Conservation (phyloP, 92 coral and sea anemone species). For the Siderastrea siderea region DNA sequence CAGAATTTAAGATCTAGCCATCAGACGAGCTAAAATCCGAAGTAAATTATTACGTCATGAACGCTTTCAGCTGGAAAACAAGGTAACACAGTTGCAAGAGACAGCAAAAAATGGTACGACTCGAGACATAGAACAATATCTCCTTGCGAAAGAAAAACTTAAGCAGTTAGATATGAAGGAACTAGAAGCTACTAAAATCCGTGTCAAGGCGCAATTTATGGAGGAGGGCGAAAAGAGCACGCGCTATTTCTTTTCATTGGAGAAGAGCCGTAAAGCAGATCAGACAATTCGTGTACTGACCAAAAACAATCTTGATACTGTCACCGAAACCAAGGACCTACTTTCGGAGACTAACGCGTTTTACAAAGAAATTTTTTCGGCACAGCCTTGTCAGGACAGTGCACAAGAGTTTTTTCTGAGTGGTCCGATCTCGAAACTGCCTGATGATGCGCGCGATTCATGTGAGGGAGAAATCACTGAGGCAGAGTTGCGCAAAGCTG, state of each 20-base stretch:
- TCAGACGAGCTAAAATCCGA: background rate
- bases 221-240: conserved; percentile 19
- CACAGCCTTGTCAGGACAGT: background rate
- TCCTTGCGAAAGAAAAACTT: conserved; percentile 18
- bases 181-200: background rate
- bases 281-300: conserved; percentile 18
- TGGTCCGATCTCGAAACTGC: background rate
- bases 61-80: conserved; percentile 4
- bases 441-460: background rate
- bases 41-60: background rate
- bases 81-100: background rate
- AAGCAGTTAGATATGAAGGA: conserved; percentile 3
- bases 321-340: background rate
- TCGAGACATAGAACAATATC: conserved; percentile 1
- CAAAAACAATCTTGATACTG: conserved; percentile 21
- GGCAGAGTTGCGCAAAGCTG: background rate
- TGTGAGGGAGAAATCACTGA: background rate
- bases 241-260: conserved; percentile 24
- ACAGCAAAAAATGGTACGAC: background rate
- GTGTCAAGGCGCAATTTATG: background rate
- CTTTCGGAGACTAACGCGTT: background rate
- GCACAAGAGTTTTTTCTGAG: background rate
- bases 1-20: conserved; percentile 31
- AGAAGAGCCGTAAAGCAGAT: conserved; percentile 24
- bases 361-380: background rate